Percentiles rank a stretch among this genome's conserved stretches.
Evolutionary conservation across 2,888 invertebrate species (phyloP).

Genomic region (Gymnocheta viridis): DNA sequence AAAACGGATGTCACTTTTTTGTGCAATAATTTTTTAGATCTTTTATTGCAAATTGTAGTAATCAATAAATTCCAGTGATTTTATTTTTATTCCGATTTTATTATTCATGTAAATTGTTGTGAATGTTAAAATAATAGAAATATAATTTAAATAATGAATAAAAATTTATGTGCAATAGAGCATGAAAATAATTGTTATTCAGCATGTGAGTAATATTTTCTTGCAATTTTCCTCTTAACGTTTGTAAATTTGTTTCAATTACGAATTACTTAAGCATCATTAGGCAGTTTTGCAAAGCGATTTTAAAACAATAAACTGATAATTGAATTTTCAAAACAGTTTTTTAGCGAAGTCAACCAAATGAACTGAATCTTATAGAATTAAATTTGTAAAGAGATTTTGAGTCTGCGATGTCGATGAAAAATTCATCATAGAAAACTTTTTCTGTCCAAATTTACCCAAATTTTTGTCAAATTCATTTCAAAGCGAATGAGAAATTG

Average conservation of each 20-base stretch:
- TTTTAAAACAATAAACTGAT: too few species aligned
- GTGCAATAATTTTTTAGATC: neutral
- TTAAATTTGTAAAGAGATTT: too few species aligned
- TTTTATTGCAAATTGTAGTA: neutral
- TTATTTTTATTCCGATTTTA: neutral
- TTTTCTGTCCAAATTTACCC: too few species aligned
- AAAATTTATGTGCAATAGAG: slow-evolving; percentile 22
- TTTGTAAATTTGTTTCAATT: neutral
- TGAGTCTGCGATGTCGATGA: too few species aligned
- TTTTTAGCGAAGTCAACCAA: too few species aligned
- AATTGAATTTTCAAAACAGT: too few species aligned
- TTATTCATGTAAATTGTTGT: neutral
- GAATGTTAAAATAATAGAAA: slow-evolving; percentile 4
- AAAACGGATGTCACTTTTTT: neutral
- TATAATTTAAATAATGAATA: neutral
- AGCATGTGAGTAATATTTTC: slow-evolving; percentile 21
- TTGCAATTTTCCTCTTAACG: neutral
- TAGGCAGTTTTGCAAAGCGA: too few species aligned
- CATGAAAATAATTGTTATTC: slow-evolving; percentile 22
- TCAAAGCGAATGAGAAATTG: too few species aligned
- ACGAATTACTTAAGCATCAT: too few species aligned
- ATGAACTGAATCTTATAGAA: too few species aligned
- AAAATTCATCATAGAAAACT: too few species aligned
- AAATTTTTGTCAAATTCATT: too few species aligned
- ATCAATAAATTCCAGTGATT: neutral